Conservation (phyloP, 2,888 invertebrate species). For the Drosophila prolongata region DNA sequence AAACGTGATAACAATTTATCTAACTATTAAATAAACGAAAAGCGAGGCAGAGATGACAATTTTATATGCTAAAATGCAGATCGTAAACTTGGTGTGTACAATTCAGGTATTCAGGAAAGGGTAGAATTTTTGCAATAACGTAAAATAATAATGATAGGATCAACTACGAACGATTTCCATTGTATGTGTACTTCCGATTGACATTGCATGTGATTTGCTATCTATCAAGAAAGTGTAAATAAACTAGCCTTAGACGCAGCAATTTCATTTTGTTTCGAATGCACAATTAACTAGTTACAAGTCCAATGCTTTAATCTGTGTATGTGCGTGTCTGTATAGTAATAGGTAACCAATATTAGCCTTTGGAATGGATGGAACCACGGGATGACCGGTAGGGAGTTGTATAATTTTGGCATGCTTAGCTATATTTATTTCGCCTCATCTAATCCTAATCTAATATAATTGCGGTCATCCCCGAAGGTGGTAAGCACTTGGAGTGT, state of each 20-base stretch:
- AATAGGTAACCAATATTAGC: slow-evolving; percentile 25
- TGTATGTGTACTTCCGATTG: slow-evolving; percentile 43
- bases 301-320: slow-evolving; percentile 42
- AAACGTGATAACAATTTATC: slow-evolving; percentile 65
- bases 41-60: slow-evolving; percentile 21
- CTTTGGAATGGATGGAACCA: slow-evolving; percentile 8
- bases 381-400: background rate
- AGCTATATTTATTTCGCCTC: slow-evolving; percentile 8
- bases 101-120: slow-evolving; percentile 46
- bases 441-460: background rate
- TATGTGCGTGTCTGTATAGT: slow-evolving; percentile 39
- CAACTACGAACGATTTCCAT: slow-evolving; percentile 25
- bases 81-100: slow-evolving; percentile 32
- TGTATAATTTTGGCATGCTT: slow-evolving; percentile 15
- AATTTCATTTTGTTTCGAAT: slow-evolving; percentile 26
- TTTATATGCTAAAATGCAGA: slow-evolving; percentile 40
- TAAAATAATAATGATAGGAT: slow-evolving; percentile 13
- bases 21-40: slow-evolving; percentile 40
- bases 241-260: slow-evolving; percentile 36
- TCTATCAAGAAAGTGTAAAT: slow-evolving; percentile 29
- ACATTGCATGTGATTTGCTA: slow-evolving; percentile 33
- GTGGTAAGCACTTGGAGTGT: background rate
- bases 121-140: slow-evolving; percentile 21
- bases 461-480: slow-evolving; percentile 6
- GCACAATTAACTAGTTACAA: slow-evolving; percentile 39